These are phyloP conservation scores for Molorchus minor DNA, from an alignment of 2,888 invertebrate genomes.

Conservation along the genomic window DNA sequence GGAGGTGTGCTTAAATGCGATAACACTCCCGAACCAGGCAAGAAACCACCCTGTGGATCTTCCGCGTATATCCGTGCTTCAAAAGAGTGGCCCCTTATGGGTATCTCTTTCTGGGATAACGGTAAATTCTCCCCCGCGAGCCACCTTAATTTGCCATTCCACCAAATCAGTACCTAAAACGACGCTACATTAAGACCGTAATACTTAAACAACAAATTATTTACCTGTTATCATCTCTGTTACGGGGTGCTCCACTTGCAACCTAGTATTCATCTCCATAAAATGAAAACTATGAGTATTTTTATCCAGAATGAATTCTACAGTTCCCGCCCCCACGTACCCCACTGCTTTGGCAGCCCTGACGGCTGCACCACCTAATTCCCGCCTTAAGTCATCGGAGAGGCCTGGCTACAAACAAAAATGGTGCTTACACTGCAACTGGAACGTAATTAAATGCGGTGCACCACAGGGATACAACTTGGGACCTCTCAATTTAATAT, in stretches of 20 bases:
- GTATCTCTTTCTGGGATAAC: slow-evolving; percentile 79
- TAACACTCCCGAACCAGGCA: slow-evolving; percentile 93
- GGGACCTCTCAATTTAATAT: too few species aligned
- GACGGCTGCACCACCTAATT: slow-evolving; percentile 91
- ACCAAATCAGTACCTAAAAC: slow-evolving; percentile 84
- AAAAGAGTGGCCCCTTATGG: slow-evolving; percentile 86
- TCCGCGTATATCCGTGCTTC: slow-evolving; percentile 98
- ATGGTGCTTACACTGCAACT: background rate
- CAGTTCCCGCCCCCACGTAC: slow-evolving; percentile 98
- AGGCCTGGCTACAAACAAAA: slow-evolving; percentile 78
- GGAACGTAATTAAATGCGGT: background rate
- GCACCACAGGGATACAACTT: background rate
- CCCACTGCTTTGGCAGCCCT: slow-evolving; percentile 93
- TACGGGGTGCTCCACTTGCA: slow-evolving; percentile 96
- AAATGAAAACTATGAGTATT: slow-evolving; percentile 90
- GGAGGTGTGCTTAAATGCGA: slow-evolving; percentile 78
- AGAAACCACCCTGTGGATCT: slow-evolving; percentile 81
- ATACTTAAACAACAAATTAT: background rate
- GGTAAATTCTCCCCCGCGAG: slow-evolving; percentile 89
- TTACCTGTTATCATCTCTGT: slow-evolving; percentile 95
- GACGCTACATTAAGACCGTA: background rate
- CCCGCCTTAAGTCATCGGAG: slow-evolving; percentile 75
- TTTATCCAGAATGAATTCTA: slow-evolving; percentile 95
- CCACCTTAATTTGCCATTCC: slow-evolving; percentile 95
- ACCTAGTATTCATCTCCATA: slow-evolving; percentile 99